phyloP scores from a whole-genome alignment of 1,140 invertebrate genomes.

The Psix sp. region DNA sequence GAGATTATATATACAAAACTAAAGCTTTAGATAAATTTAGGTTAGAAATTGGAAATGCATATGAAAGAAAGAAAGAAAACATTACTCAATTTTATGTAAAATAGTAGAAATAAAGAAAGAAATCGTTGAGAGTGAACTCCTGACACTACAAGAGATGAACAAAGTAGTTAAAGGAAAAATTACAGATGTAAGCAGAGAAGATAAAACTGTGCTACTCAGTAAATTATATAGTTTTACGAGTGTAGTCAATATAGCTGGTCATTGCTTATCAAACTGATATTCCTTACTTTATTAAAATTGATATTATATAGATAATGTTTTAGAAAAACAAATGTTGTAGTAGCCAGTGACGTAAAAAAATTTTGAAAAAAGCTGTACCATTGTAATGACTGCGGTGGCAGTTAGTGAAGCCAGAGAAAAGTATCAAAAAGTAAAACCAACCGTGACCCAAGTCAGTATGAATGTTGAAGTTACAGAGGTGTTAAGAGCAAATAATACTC shows the following conservation, averaged over 20 bases:
- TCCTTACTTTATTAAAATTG: constrained; percentile 19
- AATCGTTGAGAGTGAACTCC: constrained; percentile 12
- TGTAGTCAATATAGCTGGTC: constrained; percentile 16
- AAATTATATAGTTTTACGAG: constrained; percentile 11
- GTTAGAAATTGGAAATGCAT: constrained; percentile 20
- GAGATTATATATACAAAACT: constrained; percentile 14
- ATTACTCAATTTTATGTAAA: constrained; percentile 13
- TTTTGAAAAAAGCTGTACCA: constrained; percentile 22
- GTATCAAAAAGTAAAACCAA: constrained; percentile 11
- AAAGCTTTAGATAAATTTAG: constrained; percentile 11
- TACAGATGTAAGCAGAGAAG: constrained; percentile 5
- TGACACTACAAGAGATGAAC: constrained; percentile 6
- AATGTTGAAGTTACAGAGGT: neutral
- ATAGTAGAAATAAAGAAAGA: constrained; percentile 9
- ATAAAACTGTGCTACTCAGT: constrained; percentile 10
- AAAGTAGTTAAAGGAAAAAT: constrained; percentile 8
- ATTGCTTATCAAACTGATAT: constrained; percentile 13
- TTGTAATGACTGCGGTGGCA: constrained; percentile 16
- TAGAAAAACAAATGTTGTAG: constrained; percentile 20
- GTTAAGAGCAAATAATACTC: constrained; percentile 10
- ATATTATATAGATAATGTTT: constrained; percentile 18
- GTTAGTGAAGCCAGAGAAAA: constrained; percentile 16
- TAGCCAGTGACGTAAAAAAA: constrained; percentile 18
- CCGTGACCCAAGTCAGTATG: constrained; percentile 10
- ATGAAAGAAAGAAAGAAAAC: constrained; percentile 13